Percentiles rank a stretch among this genome's conserved stretches.
These are phyloP conservation scores for Pardosa pseudoannulata DNA, from an alignment of 2,888 invertebrate genomes.

Conservation along the genomic window DNA sequence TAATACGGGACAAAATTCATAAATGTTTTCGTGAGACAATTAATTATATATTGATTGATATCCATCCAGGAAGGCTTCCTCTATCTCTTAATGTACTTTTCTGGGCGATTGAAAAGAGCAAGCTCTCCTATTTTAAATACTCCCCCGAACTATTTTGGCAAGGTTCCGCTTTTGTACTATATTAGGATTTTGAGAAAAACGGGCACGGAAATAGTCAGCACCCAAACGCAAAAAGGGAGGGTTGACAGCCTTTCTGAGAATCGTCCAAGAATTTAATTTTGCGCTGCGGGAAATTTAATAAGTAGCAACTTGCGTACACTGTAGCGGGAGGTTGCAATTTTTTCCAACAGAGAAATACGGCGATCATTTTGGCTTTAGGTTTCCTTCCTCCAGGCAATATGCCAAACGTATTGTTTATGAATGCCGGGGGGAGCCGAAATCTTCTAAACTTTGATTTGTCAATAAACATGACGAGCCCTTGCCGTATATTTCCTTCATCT, in stretches of 20 bases:
- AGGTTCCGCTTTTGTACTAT: constrained; percentile 30
- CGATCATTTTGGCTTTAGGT: not conserved
- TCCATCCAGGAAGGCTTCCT: no score
- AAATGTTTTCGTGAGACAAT: no score
- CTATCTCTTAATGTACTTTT: not conserved
- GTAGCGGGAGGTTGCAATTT: constrained; percentile 5
- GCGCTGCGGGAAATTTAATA: constrained; percentile 46
- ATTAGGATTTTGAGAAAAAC: constrained; percentile 23
- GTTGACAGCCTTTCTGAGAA: constrained; percentile 30
- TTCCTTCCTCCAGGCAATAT: not conserved
- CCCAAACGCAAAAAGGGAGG: constrained; percentile 25
- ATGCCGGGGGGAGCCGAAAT: not conserved
- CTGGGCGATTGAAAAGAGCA: constrained; percentile 10
- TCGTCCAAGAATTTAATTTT: constrained; percentile 49
- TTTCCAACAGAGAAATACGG: constrained; percentile 10
- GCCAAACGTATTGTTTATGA: constrained; percentile 6
- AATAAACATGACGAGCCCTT: not conserved
- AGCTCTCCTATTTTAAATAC: constrained; percentile 54
- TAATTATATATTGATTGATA: no score
- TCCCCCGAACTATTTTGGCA: constrained; percentile 64
- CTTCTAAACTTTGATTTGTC: constrained; percentile 14
- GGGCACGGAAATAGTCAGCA: constrained; percentile 37
- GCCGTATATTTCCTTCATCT: no score
- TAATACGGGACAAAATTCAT: no score
- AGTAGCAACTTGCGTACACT: constrained; percentile 4